Evolutionary conservation across 1,140 invertebrate genomes (phyloP).

Genomic region (Cephus cinctus): DNA sequence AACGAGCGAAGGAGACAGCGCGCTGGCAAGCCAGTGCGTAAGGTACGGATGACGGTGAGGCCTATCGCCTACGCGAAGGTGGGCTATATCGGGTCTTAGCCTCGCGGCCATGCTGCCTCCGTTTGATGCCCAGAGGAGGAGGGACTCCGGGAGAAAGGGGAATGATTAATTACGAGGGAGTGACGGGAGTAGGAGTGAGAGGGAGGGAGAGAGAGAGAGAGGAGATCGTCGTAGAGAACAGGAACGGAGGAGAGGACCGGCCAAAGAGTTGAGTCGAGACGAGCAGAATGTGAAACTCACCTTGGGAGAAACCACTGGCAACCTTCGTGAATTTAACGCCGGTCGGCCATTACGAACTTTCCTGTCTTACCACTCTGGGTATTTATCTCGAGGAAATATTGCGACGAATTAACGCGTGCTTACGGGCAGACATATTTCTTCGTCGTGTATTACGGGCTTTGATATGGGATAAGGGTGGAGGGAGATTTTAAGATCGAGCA

Average conservation of each 20-base stretch:
- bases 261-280: conserved; percentile 15
- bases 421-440: no score
- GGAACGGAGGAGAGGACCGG: conserved; percentile 5
- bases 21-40: not conserved
- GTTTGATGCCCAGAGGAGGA: conserved; percentile 31
- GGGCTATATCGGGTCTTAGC: conserved; percentile 16
- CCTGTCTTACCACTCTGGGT: no score
- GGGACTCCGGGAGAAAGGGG: conserved; percentile 35
- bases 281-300: conserved; percentile 24
- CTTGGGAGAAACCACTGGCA: conserved; percentile 26
- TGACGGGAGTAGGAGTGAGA: conserved; percentile 26
- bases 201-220: not conserved
- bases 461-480: no score
- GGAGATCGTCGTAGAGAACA: no score
- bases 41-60: conserved; percentile 1
- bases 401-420: no score
- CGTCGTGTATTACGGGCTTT: no score
- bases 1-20: not conserved
- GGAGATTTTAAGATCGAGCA: conserved; percentile 23
- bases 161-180: conserved; percentile 55
- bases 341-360: no score
- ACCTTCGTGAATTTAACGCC: no score
- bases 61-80: conserved; percentile 20
- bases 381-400: no score
- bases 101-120: conserved; percentile 10